A percentile compares a stretch with the other conserved stretches of the same genome.
These are phyloP conservation scores for Stenopsyche tienmushanensis DNA, from an alignment of 1,140 invertebrate genomes.

Conservation along the genomic window DNA sequence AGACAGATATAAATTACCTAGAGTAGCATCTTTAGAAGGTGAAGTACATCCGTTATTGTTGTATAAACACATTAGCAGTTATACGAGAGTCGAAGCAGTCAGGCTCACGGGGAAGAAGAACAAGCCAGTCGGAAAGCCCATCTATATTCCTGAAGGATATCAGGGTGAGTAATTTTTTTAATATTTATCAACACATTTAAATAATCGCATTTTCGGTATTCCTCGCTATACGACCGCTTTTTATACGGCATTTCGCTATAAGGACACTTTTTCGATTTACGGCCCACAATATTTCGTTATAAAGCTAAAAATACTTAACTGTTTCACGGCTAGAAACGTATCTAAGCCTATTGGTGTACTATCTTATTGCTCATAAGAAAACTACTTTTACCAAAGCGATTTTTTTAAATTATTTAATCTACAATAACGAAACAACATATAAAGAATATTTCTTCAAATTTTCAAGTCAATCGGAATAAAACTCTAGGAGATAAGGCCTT, in stretches of 20 bases:
- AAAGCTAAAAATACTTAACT: background rate
- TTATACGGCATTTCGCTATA: too few species aligned
- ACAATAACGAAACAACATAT: too few species aligned
- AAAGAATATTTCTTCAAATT: too few species aligned
- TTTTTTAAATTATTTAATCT: too few species aligned
- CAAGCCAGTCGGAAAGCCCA: slow-evolving; percentile 55
- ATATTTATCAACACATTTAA: slow-evolving; percentile 4
- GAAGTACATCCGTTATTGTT: slow-evolving; percentile 56
- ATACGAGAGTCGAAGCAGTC: slow-evolving; percentile 57
- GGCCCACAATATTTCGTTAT: too few species aligned
- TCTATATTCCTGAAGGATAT: slow-evolving; percentile 61
- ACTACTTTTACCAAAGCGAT: background rate
- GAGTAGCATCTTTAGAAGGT: slow-evolving; percentile 56
- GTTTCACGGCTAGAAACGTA: too few species aligned
- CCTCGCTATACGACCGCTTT: too few species aligned
- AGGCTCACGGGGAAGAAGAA: slow-evolving; percentile 57
- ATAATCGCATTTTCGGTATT: background rate
- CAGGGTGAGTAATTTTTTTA: slow-evolving; percentile 52
- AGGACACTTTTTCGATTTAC: too few species aligned
- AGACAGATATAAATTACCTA: slow-evolving; percentile 58
- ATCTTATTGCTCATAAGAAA: too few species aligned
- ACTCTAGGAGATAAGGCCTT: too few species aligned
- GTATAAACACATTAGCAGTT: slow-evolving; percentile 57
- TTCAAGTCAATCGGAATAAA: too few species aligned
- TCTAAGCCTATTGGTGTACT: too few species aligned